These are phyloP conservation scores for Henricia sp. DNA, from an alignment of 53 echinoderm and acorn worm genomes.

Conservation along the genomic window DNA sequence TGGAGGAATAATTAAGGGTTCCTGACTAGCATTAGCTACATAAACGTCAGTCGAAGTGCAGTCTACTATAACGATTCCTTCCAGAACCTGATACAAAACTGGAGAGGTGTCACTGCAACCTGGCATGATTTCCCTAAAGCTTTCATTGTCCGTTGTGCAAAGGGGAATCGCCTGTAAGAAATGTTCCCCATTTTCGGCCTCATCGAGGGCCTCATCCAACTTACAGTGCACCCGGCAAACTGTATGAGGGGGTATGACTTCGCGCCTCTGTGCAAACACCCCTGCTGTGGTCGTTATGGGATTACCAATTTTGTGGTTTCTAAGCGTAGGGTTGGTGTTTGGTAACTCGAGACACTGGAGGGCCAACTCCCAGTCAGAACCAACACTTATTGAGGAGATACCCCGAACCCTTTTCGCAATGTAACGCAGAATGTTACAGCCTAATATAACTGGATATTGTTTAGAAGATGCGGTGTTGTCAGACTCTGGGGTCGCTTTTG, in stretches of 20 bases:
- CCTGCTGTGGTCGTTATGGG: no score
- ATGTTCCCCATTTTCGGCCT: background rate
- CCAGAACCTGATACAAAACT: background rate
- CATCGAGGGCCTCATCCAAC: background rate
- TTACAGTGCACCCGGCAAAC: background rate
- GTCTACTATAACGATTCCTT: background rate
- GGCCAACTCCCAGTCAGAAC: conserved; percentile 16
- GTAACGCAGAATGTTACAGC: no score
- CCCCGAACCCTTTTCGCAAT: no score
- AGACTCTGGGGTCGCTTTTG: background rate
- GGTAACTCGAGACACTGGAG: background rate
- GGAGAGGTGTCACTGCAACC: no score
- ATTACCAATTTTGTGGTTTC: background rate
- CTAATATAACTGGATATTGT: background rate
- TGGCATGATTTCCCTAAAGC: background rate
- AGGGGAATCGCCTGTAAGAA: background rate
- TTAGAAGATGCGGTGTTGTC: background rate
- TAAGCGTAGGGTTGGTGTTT: background rate
- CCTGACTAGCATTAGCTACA: background rate
- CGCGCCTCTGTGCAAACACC: background rate
- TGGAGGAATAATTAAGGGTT: background rate
- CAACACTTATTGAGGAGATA: no score
- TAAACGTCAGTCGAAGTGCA: background rate
- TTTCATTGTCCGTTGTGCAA: no score
- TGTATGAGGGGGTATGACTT: background rate